Conservation (phyloP, 37 sponge, comb jelly and placozoan genomes). For the Ephydatia muelleri region DNA sequence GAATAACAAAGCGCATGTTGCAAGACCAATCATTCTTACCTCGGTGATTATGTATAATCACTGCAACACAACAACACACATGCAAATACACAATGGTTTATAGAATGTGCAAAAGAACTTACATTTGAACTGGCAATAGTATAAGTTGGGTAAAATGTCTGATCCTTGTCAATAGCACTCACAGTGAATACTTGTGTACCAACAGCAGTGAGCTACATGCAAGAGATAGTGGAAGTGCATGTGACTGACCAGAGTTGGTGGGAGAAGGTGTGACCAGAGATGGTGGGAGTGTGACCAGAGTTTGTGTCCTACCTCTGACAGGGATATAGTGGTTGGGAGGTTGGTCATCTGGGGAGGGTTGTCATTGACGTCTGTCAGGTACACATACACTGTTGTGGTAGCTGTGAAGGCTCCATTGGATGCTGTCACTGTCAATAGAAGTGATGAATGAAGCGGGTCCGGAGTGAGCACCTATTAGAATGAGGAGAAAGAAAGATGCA, state of each 20-base stretch:
- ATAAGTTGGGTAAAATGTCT: background rate
- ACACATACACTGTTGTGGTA: background rate
- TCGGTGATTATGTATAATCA: too few species aligned
- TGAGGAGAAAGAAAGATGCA: too few species aligned
- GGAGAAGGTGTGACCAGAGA: too few species aligned
- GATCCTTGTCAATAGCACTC: conserved; percentile 35
- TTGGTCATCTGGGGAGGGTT: conserved; percentile 29
- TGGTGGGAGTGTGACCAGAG: too few species aligned
- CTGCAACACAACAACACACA: too few species aligned
- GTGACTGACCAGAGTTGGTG: too few species aligned
- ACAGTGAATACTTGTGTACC: background rate
- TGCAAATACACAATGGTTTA: too few species aligned
- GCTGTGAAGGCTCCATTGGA: background rate
- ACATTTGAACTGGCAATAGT: background rate
- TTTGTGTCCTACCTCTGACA: conserved; percentile 30
- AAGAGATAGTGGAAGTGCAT: background rate
- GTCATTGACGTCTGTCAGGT: conserved; percentile 54
- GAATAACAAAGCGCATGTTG: too few species aligned
- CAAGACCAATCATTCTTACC: too few species aligned
- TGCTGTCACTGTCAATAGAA: background rate
- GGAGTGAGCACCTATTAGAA: background rate
- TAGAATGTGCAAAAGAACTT: background rate
- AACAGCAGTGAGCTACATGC: background rate
- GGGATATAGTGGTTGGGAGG: background rate
- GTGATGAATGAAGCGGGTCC: background rate